Evolutionary conservation across 2,888 invertebrate species (phyloP), one percentile per base, ranked within the genome.

Genomic region (Ormyrus thymus): DNA sequence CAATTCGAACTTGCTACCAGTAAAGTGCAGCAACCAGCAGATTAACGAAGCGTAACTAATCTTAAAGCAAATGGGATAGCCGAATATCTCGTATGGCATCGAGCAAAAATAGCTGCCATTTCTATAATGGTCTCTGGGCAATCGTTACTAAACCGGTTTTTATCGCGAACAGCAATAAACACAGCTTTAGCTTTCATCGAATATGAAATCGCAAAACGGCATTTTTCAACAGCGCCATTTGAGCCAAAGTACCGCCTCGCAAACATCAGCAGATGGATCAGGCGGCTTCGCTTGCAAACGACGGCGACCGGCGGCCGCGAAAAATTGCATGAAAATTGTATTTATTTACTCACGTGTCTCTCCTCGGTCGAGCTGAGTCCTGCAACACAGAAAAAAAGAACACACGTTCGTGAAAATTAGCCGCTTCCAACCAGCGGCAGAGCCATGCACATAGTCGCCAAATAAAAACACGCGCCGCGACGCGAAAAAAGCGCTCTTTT

Each of bases 301-400:
- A 71, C 59, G 13, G 50, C 70, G 50, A n/a, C 55, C 72, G 15
- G 65, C 76, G 50, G 64, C 69, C 56, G 58, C 8, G 6, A 68
- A 73, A 76, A 68, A 76, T 68, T 76, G 66, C 76, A 53, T 74
- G 65, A 78, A 76, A 81, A 76, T 81, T 65, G 73, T 74, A 73
- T 77, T 72, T 80, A 75, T 79, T 81, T 84, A 93, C 93, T 93
- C 90, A 93, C 93, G 90, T 93, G 93, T 91, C 93, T 90, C 87
- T 93, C 93, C 88, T 93, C 93, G 72, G 92, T 92, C 65, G 93
- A 93, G 88, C 93, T 93, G 88, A 93, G 91, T 89, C 93, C 93
- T 93, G 92, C 69, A 90, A 89, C 85, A 87, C 78, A 86, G 82
- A 81, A 83, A 84, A 81, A 80, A 82, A 76, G 78, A 58, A 81